A percentile compares a stretch with the other conserved stretches of the same genome.
Evolutionary conservation across 2,797 vertebrate genomes (phyloP).

Genomic region (Cossypha niveicapilla): DNA sequence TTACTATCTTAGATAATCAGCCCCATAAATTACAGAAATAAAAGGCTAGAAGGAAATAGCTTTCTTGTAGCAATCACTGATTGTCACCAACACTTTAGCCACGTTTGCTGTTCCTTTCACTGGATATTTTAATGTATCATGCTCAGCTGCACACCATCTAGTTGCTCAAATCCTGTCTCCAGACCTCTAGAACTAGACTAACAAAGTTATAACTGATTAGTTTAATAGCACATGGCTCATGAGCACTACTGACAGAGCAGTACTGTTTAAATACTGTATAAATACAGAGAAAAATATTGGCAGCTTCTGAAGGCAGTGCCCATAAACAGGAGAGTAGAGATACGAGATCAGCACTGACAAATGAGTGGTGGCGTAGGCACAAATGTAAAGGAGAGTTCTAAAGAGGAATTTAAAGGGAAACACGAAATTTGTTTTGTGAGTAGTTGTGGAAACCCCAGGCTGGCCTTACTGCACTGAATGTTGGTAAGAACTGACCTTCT

Average conservation of each 20-base stretch:
- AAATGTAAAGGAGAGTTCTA: background rate
- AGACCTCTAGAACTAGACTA: background rate
- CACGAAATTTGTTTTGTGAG: background rate
- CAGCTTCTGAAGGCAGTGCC: background rate
- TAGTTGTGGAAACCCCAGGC: background rate
- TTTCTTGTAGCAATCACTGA: background rate
- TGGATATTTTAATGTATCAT: background rate
- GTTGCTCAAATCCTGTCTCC: background rate
- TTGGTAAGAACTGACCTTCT: background rate
- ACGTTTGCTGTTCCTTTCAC: background rate
- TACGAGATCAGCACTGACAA: background rate
- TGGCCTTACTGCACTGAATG: background rate
- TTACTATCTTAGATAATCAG: background rate
- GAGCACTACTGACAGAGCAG: background rate
- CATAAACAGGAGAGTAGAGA: background rate
- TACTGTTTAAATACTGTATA: background rate
- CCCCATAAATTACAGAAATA: background rate
- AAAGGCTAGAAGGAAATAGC: background rate
- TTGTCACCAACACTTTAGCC: background rate
- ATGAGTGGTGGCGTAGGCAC: background rate
- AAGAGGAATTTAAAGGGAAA: background rate
- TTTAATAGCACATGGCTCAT: background rate
- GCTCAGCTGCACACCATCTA: background rate
- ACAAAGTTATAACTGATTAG: background rate
- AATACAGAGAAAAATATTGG: background rate